phyloP scores from a whole-genome alignment of 1,140 invertebrate species.

The Carcinoscorpius rotundicauda region DNA sequence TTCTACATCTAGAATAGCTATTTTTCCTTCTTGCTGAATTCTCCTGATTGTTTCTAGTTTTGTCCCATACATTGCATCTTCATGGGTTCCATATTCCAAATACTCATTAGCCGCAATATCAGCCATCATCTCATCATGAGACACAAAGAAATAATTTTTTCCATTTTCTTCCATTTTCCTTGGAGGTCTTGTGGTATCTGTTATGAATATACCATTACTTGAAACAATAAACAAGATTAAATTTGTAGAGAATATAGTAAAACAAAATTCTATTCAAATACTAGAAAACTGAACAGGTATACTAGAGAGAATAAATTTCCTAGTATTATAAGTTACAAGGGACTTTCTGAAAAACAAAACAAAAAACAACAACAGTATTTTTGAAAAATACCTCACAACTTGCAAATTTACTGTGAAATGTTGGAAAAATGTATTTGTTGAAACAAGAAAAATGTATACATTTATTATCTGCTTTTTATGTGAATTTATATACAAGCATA shows the following conservation, averaged over 20 bases:
- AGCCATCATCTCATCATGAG: constrained; percentile 99
- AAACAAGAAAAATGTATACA: too few relatives aligned
- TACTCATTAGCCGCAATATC: constrained; percentile 98
- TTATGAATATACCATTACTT: constrained; percentile 27
- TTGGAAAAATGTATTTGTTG: too few relatives aligned
- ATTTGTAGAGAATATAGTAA: not conserved
- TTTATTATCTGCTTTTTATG: too few relatives aligned
- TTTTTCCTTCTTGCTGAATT: constrained; percentile 87
- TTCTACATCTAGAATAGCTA: constrained; percentile 97
- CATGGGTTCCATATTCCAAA: constrained; percentile 97
- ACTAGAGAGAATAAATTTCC: too few relatives aligned
- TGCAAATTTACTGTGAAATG: too few relatives aligned
- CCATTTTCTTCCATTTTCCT: constrained; percentile 94
- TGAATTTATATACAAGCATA: too few relatives aligned
- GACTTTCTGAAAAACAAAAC: too few relatives aligned
- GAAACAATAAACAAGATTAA: constrained; percentile 1
- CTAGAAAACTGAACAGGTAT: too few relatives aligned
- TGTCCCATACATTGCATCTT: constrained; percentile 98
- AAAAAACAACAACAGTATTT: too few relatives aligned
- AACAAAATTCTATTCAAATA: too few relatives aligned
- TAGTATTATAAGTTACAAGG: too few relatives aligned
- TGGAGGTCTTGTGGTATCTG: constrained; percentile 92
- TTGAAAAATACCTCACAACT: too few relatives aligned
- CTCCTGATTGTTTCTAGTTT: constrained; percentile 96
- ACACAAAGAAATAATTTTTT: constrained; percentile 98